A percentile compares a stretch with the other conserved stretches of the same genome.
phyloP scores from a whole-genome alignment of 2,888 invertebrate genomes.

The Conus canariensis region DNA sequence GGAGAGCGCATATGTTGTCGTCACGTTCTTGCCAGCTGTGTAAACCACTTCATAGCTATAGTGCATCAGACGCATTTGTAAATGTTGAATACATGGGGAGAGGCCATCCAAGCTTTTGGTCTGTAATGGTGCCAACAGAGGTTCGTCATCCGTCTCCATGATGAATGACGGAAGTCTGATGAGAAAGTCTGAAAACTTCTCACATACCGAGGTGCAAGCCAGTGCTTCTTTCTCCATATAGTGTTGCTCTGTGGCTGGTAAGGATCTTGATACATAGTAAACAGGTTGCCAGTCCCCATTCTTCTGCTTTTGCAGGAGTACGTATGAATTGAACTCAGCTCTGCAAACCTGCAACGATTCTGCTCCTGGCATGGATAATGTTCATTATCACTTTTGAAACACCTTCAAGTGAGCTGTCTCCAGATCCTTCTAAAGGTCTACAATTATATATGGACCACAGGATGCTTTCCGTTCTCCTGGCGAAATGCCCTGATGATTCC shows the following conservation, averaged over 20 bases:
- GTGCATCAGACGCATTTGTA: constrained; percentile 29
- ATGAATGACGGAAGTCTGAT: neutral
- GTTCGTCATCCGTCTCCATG: constrained; percentile 25
- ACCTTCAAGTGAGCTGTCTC: too few relatives aligned
- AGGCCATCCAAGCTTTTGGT: constrained; percentile 29
- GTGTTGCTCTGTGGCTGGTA: neutral
- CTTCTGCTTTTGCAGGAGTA: too few relatives aligned
- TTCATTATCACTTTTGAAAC: too few relatives aligned
- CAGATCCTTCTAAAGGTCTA: too few relatives aligned
- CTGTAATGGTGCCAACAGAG: neutral
- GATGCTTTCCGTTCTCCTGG: too few relatives aligned
- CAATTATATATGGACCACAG: too few relatives aligned
- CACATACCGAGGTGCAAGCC: constrained; percentile 11
- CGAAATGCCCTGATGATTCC: too few relatives aligned
- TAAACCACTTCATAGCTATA: neutral
- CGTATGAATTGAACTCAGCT: too few relatives aligned
- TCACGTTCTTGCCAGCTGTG: constrained; percentile 25
- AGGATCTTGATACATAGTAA: too few relatives aligned
- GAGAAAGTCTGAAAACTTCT: constrained; percentile 31
- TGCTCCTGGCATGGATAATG: too few relatives aligned
- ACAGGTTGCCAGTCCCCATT: too few relatives aligned
- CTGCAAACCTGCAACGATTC: too few relatives aligned
- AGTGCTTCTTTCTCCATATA: constrained; percentile 30
- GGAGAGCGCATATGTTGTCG: constrained; percentile 11
- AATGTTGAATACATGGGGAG: constrained; percentile 34